Conservation (phyloP, 2,888 invertebrate species). For the Fissipunctia ypsillon region DNA sequence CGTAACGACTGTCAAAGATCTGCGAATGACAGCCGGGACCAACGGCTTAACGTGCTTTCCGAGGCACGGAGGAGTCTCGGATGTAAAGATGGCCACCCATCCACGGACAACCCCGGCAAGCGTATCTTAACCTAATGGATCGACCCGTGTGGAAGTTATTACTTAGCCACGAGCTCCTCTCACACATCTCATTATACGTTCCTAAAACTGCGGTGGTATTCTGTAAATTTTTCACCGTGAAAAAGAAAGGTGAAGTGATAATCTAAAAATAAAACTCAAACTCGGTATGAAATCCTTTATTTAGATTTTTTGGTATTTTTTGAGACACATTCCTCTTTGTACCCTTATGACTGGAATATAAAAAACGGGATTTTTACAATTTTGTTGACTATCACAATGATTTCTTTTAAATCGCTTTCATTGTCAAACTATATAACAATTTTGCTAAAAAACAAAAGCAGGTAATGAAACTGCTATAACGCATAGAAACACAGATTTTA, state of each 20-base stretch:
- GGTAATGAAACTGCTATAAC: conserved; percentile 23
- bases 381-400: conserved; percentile 47
- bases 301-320: conserved; percentile 87
- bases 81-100: too few relatives aligned
- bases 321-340: conserved; percentile 83
- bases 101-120: too few relatives aligned
- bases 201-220: not conserved
- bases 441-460: conserved; percentile 37
- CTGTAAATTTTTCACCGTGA: not conserved
- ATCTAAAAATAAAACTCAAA: conserved; percentile 67
- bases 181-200: not conserved
- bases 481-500: not conserved
- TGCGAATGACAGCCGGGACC: too few relatives aligned
- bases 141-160: too few relatives aligned
- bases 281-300: conserved; percentile 87
- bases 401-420: conserved; percentile 35
- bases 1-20: too few relatives aligned
- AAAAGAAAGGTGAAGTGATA: not conserved
- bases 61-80: too few relatives aligned
- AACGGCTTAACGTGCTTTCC: too few relatives aligned
- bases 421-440: conserved; percentile 51
- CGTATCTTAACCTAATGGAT: too few relatives aligned
- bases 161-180: too few relatives aligned
- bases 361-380: conserved; percentile 68
- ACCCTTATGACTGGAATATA: conserved; percentile 79